Evolutionary conservation across 2,113 vertebrate species (phyloP).

Genomic region (Recurvirostra avosetta): DNA sequence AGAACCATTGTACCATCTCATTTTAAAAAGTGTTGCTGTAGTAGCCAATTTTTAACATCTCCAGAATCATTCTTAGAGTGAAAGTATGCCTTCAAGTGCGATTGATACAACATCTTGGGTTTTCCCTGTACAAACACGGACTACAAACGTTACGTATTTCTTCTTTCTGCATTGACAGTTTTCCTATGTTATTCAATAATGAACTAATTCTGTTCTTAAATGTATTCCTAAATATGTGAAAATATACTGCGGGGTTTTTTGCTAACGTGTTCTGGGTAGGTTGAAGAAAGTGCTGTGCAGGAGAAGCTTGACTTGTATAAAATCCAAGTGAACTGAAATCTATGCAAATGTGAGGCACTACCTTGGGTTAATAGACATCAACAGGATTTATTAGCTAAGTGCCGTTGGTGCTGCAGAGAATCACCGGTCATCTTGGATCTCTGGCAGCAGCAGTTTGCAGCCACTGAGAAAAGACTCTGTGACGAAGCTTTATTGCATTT

Average conservation of each 20-base stretch:
- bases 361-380: neutral
- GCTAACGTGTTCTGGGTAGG: neutral
- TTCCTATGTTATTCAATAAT: neutral
- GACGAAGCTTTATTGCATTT: neutral
- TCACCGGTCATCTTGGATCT: neutral
- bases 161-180: neutral
- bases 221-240: neutral
- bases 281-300: neutral
- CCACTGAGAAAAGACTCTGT: neutral
- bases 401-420: neutral
- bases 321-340: neutral
- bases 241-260: neutral
- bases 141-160: neutral
- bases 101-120: neutral
- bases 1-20: accelerated
- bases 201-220: neutral
- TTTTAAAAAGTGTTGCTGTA: neutral
- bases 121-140: neutral
- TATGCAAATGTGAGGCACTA: neutral
- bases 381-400: neutral
- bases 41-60: neutral
- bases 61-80: neutral
- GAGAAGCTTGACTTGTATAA: neutral
- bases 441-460: neutral
- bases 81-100: neutral